Conservation (phyloP, 2,888 invertebrate genomes). For the Aspidiotus destructor region DNA sequence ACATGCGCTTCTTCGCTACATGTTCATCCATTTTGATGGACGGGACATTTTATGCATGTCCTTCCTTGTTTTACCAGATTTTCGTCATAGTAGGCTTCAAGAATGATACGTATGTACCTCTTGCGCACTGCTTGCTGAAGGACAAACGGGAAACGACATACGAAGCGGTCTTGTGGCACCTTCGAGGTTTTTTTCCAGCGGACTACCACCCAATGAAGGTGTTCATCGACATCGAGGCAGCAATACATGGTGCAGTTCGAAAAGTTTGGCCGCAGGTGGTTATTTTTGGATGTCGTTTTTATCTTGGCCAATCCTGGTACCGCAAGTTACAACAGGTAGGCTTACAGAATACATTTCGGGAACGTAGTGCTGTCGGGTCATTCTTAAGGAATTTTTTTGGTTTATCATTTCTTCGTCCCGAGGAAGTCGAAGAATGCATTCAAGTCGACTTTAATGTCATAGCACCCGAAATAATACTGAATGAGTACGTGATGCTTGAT, state of each 20-base stretch:
- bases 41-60: not conserved
- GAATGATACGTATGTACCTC: not conserved
- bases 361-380: not conserved
- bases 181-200: too few relatives aligned
- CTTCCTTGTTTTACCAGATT: not conserved
- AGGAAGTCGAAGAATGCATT: not conserved
- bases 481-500: not conserved
- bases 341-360: too few relatives aligned
- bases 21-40: not conserved
- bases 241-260: too few relatives aligned
- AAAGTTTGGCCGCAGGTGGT: too few relatives aligned
- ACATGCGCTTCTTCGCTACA: too few relatives aligned
- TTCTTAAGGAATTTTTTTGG: slow-evolving; percentile 2
- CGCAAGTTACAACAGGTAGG: too few relatives aligned
- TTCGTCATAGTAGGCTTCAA: not conserved
- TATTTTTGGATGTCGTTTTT: too few relatives aligned
- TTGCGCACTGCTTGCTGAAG: not conserved
- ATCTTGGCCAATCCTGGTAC: too few relatives aligned
- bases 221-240: too few relatives aligned
- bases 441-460: not conserved
- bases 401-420: not conserved
- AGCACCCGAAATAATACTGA: not conserved
- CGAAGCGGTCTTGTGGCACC: too few relatives aligned
- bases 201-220: too few relatives aligned
- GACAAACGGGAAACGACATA: not conserved